A percentile compares a stretch with the other conserved stretches of the same genome.
Conservation (phyloP, 1,140 invertebrate genomes). For the Plutomurus gul region DNA sequence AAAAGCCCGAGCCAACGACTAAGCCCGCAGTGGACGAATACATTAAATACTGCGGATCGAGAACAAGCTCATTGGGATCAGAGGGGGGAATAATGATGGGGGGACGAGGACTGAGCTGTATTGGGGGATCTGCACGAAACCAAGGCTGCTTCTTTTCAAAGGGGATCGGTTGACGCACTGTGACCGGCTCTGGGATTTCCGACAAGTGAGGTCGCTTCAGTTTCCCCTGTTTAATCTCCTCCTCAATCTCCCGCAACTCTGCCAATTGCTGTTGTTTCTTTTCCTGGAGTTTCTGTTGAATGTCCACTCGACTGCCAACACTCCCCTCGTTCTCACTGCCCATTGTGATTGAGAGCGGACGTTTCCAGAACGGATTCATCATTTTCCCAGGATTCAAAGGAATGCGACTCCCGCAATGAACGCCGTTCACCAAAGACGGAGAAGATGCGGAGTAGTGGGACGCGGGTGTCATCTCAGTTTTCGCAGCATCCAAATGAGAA, state of each 20-base stretch:
- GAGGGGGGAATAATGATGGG: constrained; percentile 38
- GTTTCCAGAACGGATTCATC: constrained; percentile 77
- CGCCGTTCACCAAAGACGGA: not conserved
- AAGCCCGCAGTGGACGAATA: constrained; percentile 51
- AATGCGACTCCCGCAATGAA: not conserved
- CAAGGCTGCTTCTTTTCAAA: constrained; percentile 63
- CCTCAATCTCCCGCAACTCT: constrained; percentile 75
- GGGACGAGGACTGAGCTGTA: constrained; percentile 52
- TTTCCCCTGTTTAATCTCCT: constrained; percentile 83
- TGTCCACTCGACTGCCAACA: constrained; percentile 77
- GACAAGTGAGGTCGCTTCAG: constrained; percentile 63
- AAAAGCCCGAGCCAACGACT: constrained; percentile 58
- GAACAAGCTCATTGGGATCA: constrained; percentile 44
- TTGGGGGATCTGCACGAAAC: constrained; percentile 61
- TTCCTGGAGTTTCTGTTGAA: constrained; percentile 82
- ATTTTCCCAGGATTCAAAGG: constrained; percentile 52
- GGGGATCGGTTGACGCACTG: constrained; percentile 58
- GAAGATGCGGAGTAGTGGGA: not conserved
- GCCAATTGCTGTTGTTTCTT: constrained; percentile 86
- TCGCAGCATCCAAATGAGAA: too few species aligned
- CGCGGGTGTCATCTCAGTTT: too few species aligned
- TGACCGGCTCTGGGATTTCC: constrained; percentile 57
- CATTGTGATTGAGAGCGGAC: constrained; percentile 66
- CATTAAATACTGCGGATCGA: constrained; percentile 53
- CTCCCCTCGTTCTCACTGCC: constrained; percentile 72